Evolutionary conservation across 1,140 invertebrate genomes (phyloP), one percentile per base, ranked within the genome.

Genomic region (Drosophila ficusphila): DNA sequence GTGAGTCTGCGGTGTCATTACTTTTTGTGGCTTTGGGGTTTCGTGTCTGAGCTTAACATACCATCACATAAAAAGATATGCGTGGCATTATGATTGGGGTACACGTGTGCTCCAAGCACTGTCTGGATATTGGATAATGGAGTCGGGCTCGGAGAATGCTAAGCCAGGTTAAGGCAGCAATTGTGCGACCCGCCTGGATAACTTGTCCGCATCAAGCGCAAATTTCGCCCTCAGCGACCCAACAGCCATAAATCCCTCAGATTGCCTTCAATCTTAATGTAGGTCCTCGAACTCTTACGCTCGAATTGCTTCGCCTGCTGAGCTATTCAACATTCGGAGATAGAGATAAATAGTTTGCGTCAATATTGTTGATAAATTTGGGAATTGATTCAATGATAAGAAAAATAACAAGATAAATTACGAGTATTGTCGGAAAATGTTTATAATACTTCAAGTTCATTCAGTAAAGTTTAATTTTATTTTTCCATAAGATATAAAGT

Each of bases 71-170:
- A 83, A 85, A 83, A 64, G 60, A 57, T 58, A 65, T 74, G 71
- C 60, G 61, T 54, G 74, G 64, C 69, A 86, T 85, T 85, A 85
- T 86, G 67, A 86, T 85, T 86, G 76, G 71, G 71, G 47, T 76
- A 52, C 48, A 75, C 74, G 70, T 64, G 69, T 64, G 29, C n/a
- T n/a, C n/a, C n/a, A n/a, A 53, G 65, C 65, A 68, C 54, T 70
- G 79, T 81, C 54, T 65, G 69, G 64, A 68, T 71, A 68, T 51
- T 46, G 57, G 58, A 56, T 76, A 67, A 52, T 41, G 47, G 49
- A 64, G 14, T 33, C 27, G 34, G 27, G 46, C 33, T 16, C 6
- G n/a, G 62, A 19, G 53, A 56, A 69, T 39, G 65, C 56, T 69
- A 69, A 69, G 65, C 65, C 64, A 47, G 33, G 21, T 56, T 69